Evolutionary conservation across 1,140 invertebrate species (phyloP), one percentile per base, ranked within the genome.

Genomic region (Megalopta genalis): DNA sequence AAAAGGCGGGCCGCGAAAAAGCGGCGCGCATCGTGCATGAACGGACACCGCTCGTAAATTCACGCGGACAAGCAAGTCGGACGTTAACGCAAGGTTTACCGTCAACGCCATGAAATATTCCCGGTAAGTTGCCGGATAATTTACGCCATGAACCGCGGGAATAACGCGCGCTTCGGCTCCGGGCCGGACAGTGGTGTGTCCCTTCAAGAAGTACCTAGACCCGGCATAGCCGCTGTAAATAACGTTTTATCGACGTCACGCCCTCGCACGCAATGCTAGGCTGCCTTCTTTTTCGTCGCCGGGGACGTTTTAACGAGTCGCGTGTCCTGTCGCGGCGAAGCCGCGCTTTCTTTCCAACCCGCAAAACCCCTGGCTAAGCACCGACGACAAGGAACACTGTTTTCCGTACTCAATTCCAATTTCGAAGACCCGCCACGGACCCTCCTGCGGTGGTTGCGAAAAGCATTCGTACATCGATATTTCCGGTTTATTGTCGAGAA

Each of bases 1-100:
- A 73, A 82, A 85, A 67, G 80, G 71, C 71, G 80, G 64, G 12
- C 46, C 80, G 84, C 84, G 83, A 86, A 86, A 86, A 86, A 86
- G 75, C 80, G 52, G 57, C 75, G 84, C 69, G 75, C 75, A 82
- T 86, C 83, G 80, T 73, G 80, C 75, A 80, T 71, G 39, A 46
- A 66, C 77, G 70, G 74, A 86, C 84, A 85, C 67, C 74, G 84
- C 54, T 85, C 84, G 80, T 86, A 86, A 86, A 86, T 86, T 86
- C 62, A 80, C 84, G 84, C 83, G 80, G 82, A 87, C 82, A 81
- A 84, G 86, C 80, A 72, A 80, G 77, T 74, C 86, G 85, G 85
- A 81, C 86, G 77, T 87, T 87, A 87, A 86, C 83, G 85, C 86
- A 86, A 84, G 84, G 86, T 87, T 87, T 87, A 87, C 85, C 85